A percentile compares a stretch with the other conserved stretches of the same genome.
Conservation (phyloP, 1,140 invertebrate genomes). For the Danaus plexippus region DNA sequence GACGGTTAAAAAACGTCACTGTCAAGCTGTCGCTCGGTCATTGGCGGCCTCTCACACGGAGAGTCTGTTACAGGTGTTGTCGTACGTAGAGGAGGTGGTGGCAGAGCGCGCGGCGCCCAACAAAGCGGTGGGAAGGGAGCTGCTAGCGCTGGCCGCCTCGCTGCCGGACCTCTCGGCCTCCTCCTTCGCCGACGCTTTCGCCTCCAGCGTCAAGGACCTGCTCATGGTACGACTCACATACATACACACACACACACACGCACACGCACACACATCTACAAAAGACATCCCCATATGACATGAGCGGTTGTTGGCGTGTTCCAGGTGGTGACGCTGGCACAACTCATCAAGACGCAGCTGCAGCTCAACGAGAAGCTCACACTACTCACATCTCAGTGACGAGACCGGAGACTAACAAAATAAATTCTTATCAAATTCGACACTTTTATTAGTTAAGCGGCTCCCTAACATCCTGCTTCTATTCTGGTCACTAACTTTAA, state of each 20-base stretch:
- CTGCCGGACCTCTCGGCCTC: constrained; percentile 91
- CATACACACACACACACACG: neutral
- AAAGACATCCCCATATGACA: too few relatives aligned
- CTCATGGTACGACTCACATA: constrained; percentile 62
- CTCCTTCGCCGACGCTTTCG: constrained; percentile 95
- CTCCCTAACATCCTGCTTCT: too few relatives aligned
- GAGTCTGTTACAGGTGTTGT: constrained; percentile 73
- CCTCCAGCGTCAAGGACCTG: constrained; percentile 96
- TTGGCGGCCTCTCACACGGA: too few relatives aligned
- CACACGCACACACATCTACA: neutral
- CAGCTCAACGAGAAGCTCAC: constrained; percentile 96
- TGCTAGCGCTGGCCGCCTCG: constrained; percentile 91
- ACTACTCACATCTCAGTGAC: constrained; percentile 77
- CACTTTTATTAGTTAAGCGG: too few relatives aligned
- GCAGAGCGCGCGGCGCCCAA: constrained; percentile 81
- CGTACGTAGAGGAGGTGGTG: constrained; percentile 91
- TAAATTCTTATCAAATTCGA: too few relatives aligned
- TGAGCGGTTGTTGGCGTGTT: constrained; percentile 40
- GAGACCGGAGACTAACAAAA: too few relatives aligned
- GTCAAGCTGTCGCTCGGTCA: too few relatives aligned
- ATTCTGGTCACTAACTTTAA: too few relatives aligned
- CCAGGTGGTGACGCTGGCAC: constrained; percentile 96
- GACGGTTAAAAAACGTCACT: too few relatives aligned
- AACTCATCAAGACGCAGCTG: constrained; percentile 96
- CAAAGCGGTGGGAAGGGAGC: constrained; percentile 86